Evolutionary conservation across 2,888 invertebrate genomes (phyloP).

Genomic region (Trichacis sp.): DNA sequence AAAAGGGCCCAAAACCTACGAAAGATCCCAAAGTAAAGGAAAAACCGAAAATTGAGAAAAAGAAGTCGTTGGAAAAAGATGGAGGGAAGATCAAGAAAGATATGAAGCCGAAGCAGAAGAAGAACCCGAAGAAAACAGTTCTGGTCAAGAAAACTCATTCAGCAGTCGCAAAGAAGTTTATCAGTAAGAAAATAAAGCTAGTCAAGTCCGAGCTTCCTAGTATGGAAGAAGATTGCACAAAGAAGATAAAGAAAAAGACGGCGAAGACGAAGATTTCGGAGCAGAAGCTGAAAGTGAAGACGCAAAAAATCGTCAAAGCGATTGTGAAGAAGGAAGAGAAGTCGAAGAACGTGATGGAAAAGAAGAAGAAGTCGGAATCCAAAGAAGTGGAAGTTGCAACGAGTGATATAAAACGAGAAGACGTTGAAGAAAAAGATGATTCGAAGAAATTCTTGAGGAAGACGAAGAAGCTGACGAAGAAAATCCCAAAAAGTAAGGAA

Average conservation of each 20-base stretch:
- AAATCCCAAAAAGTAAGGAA: conserved; percentile 40
- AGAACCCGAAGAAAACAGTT: conserved; percentile 55
- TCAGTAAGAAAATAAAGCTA: conserved; percentile 64
- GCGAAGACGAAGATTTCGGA: conserved; percentile 55
- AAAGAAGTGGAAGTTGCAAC: conserved; percentile 48
- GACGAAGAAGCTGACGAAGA: conserved; percentile 49
- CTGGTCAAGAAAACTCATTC: conserved; percentile 56
- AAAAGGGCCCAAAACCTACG: conserved; percentile 55
- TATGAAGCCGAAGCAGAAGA: conserved; percentile 54
- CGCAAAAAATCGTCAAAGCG: conserved; percentile 56
- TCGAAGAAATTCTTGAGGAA: conserved; percentile 54
- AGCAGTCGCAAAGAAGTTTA: conserved; percentile 59
- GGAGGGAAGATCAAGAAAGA: conserved; percentile 45
- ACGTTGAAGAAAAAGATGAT: conserved; percentile 56
- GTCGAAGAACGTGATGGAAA: conserved; percentile 56
- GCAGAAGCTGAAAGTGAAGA: conserved; percentile 61
- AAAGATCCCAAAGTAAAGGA: conserved; percentile 62
- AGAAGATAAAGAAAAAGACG: conserved; percentile 56
- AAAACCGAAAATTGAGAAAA: conserved; percentile 60
- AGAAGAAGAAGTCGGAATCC: conserved; percentile 55
- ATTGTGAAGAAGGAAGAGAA: conserved; percentile 56
- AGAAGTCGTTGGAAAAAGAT: conserved; percentile 39
- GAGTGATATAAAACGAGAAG: conserved; percentile 58
- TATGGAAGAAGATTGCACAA: conserved; percentile 46
- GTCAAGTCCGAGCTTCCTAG: conserved; percentile 53